Percentiles rank a stretch among this genome's conserved stretches.
Conservation (phyloP, 35 echinoderm and acorn worm genomes). For the Amphiura filiformis region DNA sequence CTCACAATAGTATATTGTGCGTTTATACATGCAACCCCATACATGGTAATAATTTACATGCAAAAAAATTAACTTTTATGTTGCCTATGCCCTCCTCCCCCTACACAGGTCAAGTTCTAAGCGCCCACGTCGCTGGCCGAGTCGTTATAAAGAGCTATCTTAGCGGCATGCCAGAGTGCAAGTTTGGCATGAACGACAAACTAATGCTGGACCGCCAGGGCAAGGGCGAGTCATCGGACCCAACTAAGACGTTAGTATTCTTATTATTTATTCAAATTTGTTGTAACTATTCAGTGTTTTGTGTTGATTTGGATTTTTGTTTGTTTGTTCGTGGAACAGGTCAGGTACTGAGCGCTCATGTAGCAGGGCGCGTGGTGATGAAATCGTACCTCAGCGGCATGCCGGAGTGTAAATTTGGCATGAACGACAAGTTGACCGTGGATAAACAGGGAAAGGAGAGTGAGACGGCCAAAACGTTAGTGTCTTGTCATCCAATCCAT, state of each 20-base stretch:
- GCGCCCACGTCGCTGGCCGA: slow-evolving; percentile 91
- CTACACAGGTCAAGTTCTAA: slow-evolving; percentile 80
- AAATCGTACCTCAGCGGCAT: slow-evolving; percentile 98
- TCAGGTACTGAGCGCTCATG: slow-evolving; percentile 96
- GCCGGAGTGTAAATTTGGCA: slow-evolving; percentile 99
- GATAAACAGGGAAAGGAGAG: slow-evolving; percentile 88
- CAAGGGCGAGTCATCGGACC: slow-evolving; percentile 78
- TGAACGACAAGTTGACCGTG: slow-evolving; percentile 98
- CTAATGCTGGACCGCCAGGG: slow-evolving; percentile 94
- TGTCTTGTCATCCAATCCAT: not conserved
- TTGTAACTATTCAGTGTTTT: not conserved
- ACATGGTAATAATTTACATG: too few relatives aligned
- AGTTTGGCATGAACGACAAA: slow-evolving; percentile 99
- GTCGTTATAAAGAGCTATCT: slow-evolving; percentile 99
- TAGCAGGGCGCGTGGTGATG: slow-evolving; percentile 94
- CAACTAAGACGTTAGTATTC: slow-evolving; percentile 69
- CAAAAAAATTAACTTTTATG: too few relatives aligned
- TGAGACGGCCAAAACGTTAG: slow-evolving; percentile 81
- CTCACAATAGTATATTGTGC: too few relatives aligned
- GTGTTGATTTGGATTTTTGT: not conserved
- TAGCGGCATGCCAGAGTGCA: slow-evolving; percentile 98
- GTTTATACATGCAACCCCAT: too few relatives aligned
- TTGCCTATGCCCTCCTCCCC: not conserved
- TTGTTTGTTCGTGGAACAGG: slow-evolving; percentile 37
- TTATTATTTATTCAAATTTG: not conserved